phyloP scores from a whole-genome alignment of 1,140 invertebrate genomes.

The Brachionus plicatilis region DNA sequence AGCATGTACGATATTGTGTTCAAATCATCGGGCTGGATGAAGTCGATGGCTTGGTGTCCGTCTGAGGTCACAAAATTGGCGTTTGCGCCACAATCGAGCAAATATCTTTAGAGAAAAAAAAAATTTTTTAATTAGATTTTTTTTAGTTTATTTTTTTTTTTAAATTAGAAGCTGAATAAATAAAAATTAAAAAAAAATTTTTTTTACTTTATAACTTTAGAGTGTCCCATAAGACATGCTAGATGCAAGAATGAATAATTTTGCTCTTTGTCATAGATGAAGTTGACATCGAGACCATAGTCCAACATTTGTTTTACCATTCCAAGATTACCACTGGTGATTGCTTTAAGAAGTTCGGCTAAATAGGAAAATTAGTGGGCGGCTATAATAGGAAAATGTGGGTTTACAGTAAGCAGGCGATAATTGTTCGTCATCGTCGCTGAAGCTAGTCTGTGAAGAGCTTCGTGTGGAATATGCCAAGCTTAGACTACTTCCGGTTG shows the following conservation, averaged over 20 bases:
- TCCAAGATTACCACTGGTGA: conserved; percentile 14
- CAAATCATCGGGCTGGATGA: conserved; percentile 28
- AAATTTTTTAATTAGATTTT: too few species aligned
- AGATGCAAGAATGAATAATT: conserved; percentile 32
- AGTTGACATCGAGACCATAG: conserved; percentile 37
- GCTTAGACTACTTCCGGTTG: not conserved
- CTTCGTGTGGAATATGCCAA: conserved; percentile 3
- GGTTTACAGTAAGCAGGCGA: conserved; percentile 23
- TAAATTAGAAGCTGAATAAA: not conserved
- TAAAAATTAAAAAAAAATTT: too few species aligned
- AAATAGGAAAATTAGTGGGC: not conserved
- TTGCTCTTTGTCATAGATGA: conserved; percentile 35
- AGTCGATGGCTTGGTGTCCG: conserved; percentile 27
- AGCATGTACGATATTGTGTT: conserved; percentile 33
- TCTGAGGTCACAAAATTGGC: conserved; percentile 24
- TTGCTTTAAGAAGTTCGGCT: conserved; percentile 33
- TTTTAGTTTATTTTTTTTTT: not conserved
- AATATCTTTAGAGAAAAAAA: not conserved
- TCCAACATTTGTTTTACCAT: conserved; percentile 34
- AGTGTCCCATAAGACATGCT: conserved; percentile 37
- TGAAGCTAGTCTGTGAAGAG: conserved; percentile 9
- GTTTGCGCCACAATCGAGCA: conserved; percentile 14
- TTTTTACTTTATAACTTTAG: conserved; percentile 29
- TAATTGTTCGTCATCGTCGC: conserved; percentile 25
- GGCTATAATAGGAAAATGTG: not conserved